Evolutionary conservation across 2,888 invertebrate species (phyloP), one percentile per base, ranked within the genome.

Genomic region (Thera britannica): DNA sequence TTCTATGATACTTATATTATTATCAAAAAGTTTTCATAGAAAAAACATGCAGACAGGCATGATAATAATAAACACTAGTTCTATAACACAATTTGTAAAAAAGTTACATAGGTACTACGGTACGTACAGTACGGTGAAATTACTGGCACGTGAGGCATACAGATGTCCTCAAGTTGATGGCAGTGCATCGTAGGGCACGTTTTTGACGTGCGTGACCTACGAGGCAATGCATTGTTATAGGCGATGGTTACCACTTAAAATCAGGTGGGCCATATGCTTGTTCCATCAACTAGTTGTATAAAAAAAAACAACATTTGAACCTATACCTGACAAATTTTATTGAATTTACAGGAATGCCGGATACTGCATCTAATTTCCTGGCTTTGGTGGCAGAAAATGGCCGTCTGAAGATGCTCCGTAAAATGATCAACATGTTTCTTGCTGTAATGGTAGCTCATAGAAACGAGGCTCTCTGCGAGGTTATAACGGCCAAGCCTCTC

Each of bases 391-490:
- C 91, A 54, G 90, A 91, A 77, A 92, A 92, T 66, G 89, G 89
- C 2, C 83, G 92, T 7, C 71, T 92, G 12, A 91, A 89, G 72
- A 69, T 80, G 65, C 76, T 92, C 11, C 77, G 77, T 49, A 83
- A 83, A 36, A 91, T 92, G 82, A 85, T 92, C 41, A 84, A 55
- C 8, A 79, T 87, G 81, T 92, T 87, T 70, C 76, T 83, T 0
- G 65, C 77, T 0, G 84, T 92, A 1, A 92, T 92, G 92, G 85
- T 88, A 3, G 91, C 91, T 0, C 90, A 92, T 65, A 84, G 89
- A 49, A 90, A 91, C 23, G 87, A 90, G 58, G 88, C 89, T 2
- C 73, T 88, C 0, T 92, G 92, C 67, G 91, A 92, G 72, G 90
- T 92, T 0, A 90, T 91, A 59, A 92, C 92, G 1, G 90, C 91